Conservation (phyloP, 2,113 vertebrate species). For the Podarcis cretensis region DNA sequence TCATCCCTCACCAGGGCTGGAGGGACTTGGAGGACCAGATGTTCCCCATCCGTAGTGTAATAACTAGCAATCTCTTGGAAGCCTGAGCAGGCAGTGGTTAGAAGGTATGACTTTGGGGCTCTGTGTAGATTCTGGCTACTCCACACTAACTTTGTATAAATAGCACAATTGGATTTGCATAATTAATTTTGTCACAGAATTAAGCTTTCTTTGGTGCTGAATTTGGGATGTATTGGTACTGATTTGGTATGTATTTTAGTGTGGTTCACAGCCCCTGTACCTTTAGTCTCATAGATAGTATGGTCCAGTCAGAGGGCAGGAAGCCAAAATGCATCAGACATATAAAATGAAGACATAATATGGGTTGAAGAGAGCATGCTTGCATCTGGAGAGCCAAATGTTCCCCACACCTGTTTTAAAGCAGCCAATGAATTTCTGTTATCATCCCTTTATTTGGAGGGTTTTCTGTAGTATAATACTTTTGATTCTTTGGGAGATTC, state of each 20-base stretch:
- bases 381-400: background rate
- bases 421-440: background rate
- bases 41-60: background rate
- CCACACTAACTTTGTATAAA: background rate
- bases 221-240: background rate
- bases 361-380: background rate
- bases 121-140: background rate
- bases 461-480: constrained; percentile 11
- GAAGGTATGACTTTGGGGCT: background rate
- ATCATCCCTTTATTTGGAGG: background rate
- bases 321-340: background rate
- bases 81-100: background rate
- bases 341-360: background rate
- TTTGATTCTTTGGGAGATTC: constrained; percentile 3
- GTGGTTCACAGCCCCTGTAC: background rate
- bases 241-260: no score
- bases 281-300: background rate
- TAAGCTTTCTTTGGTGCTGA: background rate
- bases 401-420: background rate
- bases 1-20: no score
- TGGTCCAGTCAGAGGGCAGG: background rate
- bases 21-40: no score
- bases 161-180: background rate
- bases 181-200: background rate
- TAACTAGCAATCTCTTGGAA: background rate